Evolutionary conservation across 30 jellyfish, hydroid and myxozoan species (phyloP), one percentile per base, ranked within the genome.

Genomic region (Sanderia malayensis): DNA sequence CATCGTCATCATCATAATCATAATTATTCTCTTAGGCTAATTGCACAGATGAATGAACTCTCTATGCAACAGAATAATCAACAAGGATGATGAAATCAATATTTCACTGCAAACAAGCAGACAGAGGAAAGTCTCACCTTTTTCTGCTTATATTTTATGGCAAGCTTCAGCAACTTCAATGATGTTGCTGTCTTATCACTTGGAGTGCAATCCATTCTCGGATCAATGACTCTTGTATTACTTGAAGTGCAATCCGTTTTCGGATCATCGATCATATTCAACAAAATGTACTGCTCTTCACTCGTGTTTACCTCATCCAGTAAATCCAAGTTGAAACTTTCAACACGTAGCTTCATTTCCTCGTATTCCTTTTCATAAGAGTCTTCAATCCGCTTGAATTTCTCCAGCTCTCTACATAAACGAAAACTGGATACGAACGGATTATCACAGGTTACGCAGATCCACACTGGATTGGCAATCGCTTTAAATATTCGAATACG

Each of bases 401-500:
- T 79, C 22, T 34, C 60, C 30, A 83, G 46, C 67, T 73, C 75
- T 3, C 67, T 67, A 68, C 83, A 25, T n/a, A 80, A 45, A 19
- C 31, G 32, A 57, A 87, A 87, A 10, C 85, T 79, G 19, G 94
- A 70, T 31, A 55, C 28, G 53, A 87, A 70, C 29, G 96, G 96
- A 46, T 87, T 91, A 6, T 49, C 44, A 26, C 86, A 82, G 24
- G 96, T 71, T 44, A 80, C 44, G 0, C 82, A 62, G 28, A 87
- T 73, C 96, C 94, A 87, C 17, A 87, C 73, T 0, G 96, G 96
- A 46, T 87, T 80, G 31, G 80, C 27, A 44, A 80, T 32, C 64
- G 96, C 96, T 44, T 65, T 52, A 76, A 70, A 71, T 18, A 57
- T 31, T 31, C 58, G 73, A 32, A 87, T 87, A 15, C 94, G 77